Evolutionary conservation across 2,113 vertebrate genomes (phyloP).

Genomic region (Crotalus helleri): DNA sequence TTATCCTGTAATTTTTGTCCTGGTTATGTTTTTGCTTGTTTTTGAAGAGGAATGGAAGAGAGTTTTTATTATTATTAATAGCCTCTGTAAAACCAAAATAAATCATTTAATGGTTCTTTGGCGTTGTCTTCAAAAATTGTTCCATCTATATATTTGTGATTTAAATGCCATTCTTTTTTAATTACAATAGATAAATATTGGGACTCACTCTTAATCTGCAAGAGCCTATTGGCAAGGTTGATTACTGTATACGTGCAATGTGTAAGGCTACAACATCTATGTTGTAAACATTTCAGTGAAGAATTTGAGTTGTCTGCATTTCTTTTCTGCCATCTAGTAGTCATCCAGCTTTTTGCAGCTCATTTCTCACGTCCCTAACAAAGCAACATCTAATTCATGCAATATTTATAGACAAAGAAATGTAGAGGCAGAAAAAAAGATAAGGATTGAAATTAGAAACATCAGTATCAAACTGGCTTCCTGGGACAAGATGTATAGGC

Average conservation of each 20-base stretch:
- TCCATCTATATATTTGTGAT: not conserved
- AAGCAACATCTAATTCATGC: not conserved
- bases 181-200: not conserved
- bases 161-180: not conserved
- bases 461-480: not conserved
- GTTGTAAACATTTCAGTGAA: not conserved
- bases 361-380: not conserved
- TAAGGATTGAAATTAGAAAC: not conserved
- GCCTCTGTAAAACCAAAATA: not conserved
- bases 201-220: not conserved
- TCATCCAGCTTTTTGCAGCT: not conserved
- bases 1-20: not conserved
- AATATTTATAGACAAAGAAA: not conserved
- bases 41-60: not conserved
- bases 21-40: not conserved
- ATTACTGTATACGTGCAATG: not conserved
- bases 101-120: not conserved
- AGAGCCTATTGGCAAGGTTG: not conserved
- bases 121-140: not conserved
- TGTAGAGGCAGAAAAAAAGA: not conserved
- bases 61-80: not conserved
- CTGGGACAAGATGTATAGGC: not conserved
- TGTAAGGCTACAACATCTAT: not conserved
- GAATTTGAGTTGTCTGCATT: not conserved
- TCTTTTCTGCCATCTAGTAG: not conserved